Evolutionary conservation across 2,888 invertebrate species (phyloP).

Genomic region (Agrilus cyanescens): DNA sequence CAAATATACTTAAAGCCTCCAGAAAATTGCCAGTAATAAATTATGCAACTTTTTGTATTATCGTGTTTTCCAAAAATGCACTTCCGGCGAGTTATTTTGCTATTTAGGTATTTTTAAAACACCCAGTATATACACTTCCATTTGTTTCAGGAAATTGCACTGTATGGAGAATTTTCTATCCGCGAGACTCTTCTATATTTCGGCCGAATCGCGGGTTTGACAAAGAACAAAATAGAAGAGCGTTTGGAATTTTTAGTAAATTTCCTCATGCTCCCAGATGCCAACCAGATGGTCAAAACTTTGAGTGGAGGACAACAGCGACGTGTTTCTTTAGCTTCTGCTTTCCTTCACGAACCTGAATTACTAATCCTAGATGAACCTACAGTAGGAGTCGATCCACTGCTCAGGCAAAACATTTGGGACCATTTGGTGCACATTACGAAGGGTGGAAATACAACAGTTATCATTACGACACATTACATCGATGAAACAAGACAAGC

Average conservation of each 20-base stretch:
- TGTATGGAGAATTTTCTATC: slow-evolving; percentile 34
- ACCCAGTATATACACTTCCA: no score
- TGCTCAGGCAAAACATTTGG: slow-evolving; percentile 77
- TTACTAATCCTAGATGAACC: slow-evolving; percentile 86
- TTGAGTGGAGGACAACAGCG: slow-evolving; percentile 85
- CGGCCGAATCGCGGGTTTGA: slow-evolving; percentile 32
- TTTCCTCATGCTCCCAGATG: slow-evolving; percentile 25
- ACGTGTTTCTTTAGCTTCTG: slow-evolving; percentile 78
- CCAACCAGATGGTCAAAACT: slow-evolving; percentile 46
- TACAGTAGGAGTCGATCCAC: slow-evolving; percentile 86
- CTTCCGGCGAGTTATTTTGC: no score
- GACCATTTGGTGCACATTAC: slow-evolving; percentile 71
- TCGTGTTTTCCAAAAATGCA: no score
- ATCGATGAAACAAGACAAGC: slow-evolving; percentile 81
- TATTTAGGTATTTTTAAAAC: no score
- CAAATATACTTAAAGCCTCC: no score
- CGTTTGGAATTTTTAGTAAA: slow-evolving; percentile 4
- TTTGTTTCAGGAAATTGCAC: slow-evolving; percentile 28
- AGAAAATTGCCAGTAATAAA: no score
- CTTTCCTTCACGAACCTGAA: slow-evolving; percentile 80
- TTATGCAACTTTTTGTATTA: no score
- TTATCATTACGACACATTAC: slow-evolving; percentile 80
- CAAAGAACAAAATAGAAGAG: slow-evolving; percentile 25
- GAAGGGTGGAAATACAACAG: slow-evolving; percentile 61
- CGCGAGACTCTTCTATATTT: slow-evolving; percentile 32